phyloP scores from a whole-genome alignment of 2,888 invertebrate genomes.

The Lasioglossum pauxillum region DNA sequence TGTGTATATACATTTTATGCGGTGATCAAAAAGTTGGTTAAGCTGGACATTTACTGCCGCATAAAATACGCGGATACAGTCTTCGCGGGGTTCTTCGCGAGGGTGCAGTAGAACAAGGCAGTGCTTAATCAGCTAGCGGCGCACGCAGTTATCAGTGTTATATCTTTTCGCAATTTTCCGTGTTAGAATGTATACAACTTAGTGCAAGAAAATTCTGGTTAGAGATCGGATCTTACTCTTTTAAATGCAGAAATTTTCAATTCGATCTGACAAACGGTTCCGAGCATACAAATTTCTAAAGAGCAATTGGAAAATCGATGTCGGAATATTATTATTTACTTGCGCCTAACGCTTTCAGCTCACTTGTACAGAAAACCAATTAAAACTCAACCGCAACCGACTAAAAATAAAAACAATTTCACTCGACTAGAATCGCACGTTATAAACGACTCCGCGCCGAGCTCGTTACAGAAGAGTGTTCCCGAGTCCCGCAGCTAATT shows the following conservation, averaged over 20 bases:
- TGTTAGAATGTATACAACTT: too few relatives aligned
- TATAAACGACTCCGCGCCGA: background rate
- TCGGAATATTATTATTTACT: background rate
- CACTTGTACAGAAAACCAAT: background rate
- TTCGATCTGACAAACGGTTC: too few relatives aligned
- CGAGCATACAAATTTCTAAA: background rate
- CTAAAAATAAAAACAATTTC: background rate
- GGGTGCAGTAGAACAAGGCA: background rate
- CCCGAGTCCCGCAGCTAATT: background rate
- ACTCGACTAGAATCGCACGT: background rate
- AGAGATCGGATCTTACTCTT: too few relatives aligned
- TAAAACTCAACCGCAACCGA: background rate
- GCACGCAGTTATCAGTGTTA: too few relatives aligned
- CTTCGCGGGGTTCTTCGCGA: background rate
- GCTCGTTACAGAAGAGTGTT: slow-evolving; percentile 15
- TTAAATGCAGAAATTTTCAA: too few relatives aligned
- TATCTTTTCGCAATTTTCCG: too few relatives aligned
- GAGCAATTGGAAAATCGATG: background rate
- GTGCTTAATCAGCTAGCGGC: too few relatives aligned
- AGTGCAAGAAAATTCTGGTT: too few relatives aligned
- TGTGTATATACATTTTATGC: background rate
- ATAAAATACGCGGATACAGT: background rate
- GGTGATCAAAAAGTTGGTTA: background rate
- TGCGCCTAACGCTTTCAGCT: too few relatives aligned
- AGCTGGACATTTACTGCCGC: background rate